Evolutionary conservation across 1,140 invertebrate species (phyloP), one percentile per base, ranked within the genome.

Genomic region (Sinonovacula constricta): DNA sequence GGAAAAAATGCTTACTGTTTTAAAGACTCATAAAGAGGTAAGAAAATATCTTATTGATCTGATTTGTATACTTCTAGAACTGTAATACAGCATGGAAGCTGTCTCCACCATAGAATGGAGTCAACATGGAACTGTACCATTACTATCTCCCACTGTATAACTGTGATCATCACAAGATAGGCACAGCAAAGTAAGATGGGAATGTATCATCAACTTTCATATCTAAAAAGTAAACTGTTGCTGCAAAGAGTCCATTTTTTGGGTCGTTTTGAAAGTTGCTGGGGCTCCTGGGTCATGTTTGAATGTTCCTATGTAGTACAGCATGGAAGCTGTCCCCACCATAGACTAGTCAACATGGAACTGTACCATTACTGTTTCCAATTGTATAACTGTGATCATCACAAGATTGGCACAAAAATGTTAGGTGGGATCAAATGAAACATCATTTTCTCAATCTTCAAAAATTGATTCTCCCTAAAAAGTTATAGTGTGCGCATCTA

Each of bases 21-120:
- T 60, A 3, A 24, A 1, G 15, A 60, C 18, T 18, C 22, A 28
- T 60, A 60, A 60, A 60, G 15, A 24, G 22, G 3, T n/a, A 24
- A 60, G 18, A 24, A 4, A n/a, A n/a, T n/a, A n/a, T n/a, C n/a
- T n/a, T n/a, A n/a, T n/a, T n/a, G n/a, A n/a, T n/a, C n/a, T n/a
- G 1, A 60, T 26, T 60, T n/a, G n/a, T n/a, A n/a, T n/a, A n/a
- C n/a, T n/a, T n/a, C n/a, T n/a, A n/a, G n/a, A n/a, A n/a, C 39
- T 71, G 68, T 71, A 24, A 14, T 31, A 71, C 56, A 59, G 57
- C 56, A 26, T 71, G 68, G 68, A 71, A 71, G 59, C 59, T 71
- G 68, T 59, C 33, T 39, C 28, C 3, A 36, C 68, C 22, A 59
- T 12, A 28, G 34, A 0, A 57, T 51, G 28, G 22, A 39, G 54